Evolutionary conservation across 2,113 vertebrate species (phyloP).

Genomic region (Cyprinodon tularosa): DNA sequence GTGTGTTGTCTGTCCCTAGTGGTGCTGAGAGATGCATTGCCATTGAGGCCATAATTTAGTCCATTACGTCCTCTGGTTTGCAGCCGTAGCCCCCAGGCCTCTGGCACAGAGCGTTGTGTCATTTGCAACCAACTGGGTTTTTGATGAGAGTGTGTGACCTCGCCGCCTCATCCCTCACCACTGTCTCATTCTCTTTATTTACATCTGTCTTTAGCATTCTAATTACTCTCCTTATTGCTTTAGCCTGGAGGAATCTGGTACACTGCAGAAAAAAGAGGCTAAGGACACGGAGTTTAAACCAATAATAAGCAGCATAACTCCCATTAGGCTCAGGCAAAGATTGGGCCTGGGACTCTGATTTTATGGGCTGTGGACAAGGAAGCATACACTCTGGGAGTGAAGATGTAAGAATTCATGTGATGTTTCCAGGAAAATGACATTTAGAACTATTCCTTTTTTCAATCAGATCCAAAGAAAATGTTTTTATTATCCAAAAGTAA

Average conservation of each 20-base stretch:
- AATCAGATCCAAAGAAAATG: neutral
- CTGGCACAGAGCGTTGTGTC: slow-evolving; percentile 79
- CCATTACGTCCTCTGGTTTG: slow-evolving; percentile 80
- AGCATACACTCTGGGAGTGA: slow-evolving; percentile 32
- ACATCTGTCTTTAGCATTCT: slow-evolving; percentile 99
- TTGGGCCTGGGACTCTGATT: slow-evolving; percentile 59
- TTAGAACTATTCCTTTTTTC: slow-evolving; percentile 26
- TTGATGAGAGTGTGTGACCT: slow-evolving; percentile 89
- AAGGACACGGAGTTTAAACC: slow-evolving; percentile 86
- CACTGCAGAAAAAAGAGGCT: slow-evolving; percentile 71
- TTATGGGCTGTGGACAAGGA: slow-evolving; percentile 65
- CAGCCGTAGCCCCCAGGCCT: slow-evolving; percentile 82
- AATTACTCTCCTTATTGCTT: slow-evolving; percentile 99
- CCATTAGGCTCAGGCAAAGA: slow-evolving; percentile 73
- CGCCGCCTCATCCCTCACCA: slow-evolving; percentile 91
- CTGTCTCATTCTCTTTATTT: slow-evolving; percentile 98
- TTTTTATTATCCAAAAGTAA: neutral
- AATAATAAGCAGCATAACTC: slow-evolving; percentile 85
- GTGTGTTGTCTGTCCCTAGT: slow-evolving; percentile 64
- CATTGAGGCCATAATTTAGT: slow-evolving; percentile 83
- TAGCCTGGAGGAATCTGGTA: slow-evolving; percentile 92
- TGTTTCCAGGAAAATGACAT: slow-evolving; percentile 26
- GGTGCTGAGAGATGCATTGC: slow-evolving; percentile 73
- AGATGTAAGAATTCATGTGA: slow-evolving; percentile 30
- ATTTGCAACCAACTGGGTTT: slow-evolving; percentile 88